Percentiles rank a stretch among this genome's conserved stretches.
phyloP scores from a whole-genome alignment of 2,113 vertebrate species.

The Oceanites oceanicus region DNA sequence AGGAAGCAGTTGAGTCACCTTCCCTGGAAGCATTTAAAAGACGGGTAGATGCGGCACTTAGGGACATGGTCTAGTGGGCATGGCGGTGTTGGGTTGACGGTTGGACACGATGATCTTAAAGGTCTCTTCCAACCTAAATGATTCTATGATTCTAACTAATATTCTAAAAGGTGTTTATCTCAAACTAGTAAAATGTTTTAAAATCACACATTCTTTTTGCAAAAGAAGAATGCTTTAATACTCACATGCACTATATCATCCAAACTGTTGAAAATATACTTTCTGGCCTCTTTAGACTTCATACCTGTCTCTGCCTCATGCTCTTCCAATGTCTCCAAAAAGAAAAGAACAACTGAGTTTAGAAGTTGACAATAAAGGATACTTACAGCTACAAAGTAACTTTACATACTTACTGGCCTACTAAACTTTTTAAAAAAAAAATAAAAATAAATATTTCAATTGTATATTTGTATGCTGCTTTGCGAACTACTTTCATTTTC shows the following conservation, averaged over 20 bases:
- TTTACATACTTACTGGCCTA: not conserved
- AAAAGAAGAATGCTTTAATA: slow-evolving; percentile 39
- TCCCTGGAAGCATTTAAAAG: too few species aligned
- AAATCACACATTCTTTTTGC: not conserved
- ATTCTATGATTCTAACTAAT: too few species aligned
- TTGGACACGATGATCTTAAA: too few species aligned
- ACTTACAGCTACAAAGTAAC: not conserved
- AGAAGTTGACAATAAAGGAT: not conserved
- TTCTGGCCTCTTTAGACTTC: slow-evolving; percentile 99
- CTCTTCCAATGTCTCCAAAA: slow-evolving; percentile 90
- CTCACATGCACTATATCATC: slow-evolving; percentile 97
- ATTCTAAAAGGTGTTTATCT: not conserved
- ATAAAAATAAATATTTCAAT: not conserved
- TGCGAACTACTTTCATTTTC: not conserved
- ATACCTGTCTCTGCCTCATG: slow-evolving; percentile 96
- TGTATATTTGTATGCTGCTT: not conserved
- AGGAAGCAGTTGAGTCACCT: too few species aligned
- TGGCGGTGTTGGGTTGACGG: too few species aligned
- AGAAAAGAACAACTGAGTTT: slow-evolving; percentile 3
- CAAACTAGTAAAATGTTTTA: not conserved
- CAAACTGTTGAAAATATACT: slow-evolving; percentile 99
- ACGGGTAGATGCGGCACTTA: too few species aligned
- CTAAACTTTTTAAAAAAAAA: not conserved
- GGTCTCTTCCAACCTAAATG: too few species aligned
- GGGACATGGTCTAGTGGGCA: too few species aligned